Evolutionary conservation across 2,113 vertebrate species (phyloP).

Genomic region (Elephantulus edwardii): DNA sequence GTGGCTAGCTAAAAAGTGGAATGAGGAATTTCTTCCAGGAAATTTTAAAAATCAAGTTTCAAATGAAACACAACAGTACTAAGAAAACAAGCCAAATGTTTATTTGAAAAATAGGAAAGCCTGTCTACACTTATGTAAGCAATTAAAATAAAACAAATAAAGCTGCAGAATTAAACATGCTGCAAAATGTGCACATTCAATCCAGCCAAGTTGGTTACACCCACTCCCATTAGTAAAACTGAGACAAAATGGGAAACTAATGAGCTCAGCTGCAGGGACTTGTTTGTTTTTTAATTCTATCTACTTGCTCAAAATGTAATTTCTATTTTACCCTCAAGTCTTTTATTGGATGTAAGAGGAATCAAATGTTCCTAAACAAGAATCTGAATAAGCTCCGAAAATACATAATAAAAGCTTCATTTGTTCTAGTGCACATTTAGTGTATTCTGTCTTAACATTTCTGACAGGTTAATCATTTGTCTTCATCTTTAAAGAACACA

Average conservation of each 20-base stretch:
- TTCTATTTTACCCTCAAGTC: conserved; percentile 29
- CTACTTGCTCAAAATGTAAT: conserved; percentile 37
- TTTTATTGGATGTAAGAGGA: conserved; percentile 43
- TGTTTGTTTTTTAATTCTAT: conserved; percentile 37
- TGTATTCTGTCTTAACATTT: conserved; percentile 8
- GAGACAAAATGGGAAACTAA: conserved; percentile 27
- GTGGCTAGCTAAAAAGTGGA: conserved; percentile 12
- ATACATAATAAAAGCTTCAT: background rate
- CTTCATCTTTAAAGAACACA: conserved; percentile 61
- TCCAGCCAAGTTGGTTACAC: conserved; percentile 16
- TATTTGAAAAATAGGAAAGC: conserved; percentile 16
- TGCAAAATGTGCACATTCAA: background rate
- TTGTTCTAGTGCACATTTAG: conserved; percentile 16
- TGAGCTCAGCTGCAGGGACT: conserved; percentile 29
- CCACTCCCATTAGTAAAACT: conserved; percentile 30
- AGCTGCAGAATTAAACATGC: background rate
- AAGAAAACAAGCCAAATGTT: conserved; percentile 11
- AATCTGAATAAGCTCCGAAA: conserved; percentile 43
- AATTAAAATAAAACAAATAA: conserved; percentile 31
- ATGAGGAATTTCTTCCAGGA: conserved; percentile 40
- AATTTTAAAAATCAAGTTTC: conserved; percentile 37
- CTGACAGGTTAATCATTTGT: conserved; percentile 45
- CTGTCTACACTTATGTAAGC: conserved; percentile 39
- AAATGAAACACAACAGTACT: conserved; percentile 47
- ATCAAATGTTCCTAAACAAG: conserved; percentile 41